Percentiles rank a stretch among this genome's conserved stretches.
These are phyloP conservation scores for Trichogramma dendrolimi DNA, from an alignment of 2,888 invertebrate genomes.

Conservation along the genomic window DNA sequence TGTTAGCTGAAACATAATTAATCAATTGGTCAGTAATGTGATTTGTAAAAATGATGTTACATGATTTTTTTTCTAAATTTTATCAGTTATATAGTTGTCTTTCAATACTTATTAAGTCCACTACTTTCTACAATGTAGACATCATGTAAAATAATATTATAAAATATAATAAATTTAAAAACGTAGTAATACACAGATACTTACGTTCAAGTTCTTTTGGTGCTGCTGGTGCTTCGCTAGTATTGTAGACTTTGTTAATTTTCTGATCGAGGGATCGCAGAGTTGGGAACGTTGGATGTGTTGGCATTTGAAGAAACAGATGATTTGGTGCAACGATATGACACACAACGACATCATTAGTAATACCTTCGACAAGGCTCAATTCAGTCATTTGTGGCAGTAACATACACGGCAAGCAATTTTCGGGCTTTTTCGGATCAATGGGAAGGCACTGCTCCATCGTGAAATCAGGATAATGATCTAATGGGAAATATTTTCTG, in stretches of 20 bases:
- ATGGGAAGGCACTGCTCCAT: conserved; percentile 57
- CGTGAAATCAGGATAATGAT: conserved; percentile 75
- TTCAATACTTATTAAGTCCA: conserved; percentile 20
- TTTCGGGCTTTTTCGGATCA: conserved; percentile 27
- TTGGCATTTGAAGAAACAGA: conserved; percentile 91
- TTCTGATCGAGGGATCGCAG: conserved; percentile 74
- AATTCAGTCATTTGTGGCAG: conserved; percentile 57
- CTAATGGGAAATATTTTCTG: conserved; percentile 76
- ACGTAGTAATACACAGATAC: conserved; percentile 29
- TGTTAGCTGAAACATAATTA: conserved; percentile 62
- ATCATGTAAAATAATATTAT: conserved; percentile 15
- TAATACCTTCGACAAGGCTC: conserved; percentile 83
- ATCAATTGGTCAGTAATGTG: conserved; percentile 8
- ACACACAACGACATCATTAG: conserved; percentile 88
- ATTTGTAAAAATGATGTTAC: not conserved
- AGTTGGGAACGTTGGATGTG: conserved; percentile 87
- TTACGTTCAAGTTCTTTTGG: conserved; percentile 76
- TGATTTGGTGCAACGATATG: conserved; percentile 82
- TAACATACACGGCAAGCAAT: conserved; percentile 37
- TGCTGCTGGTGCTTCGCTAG: conserved; percentile 72
- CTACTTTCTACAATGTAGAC: conserved; percentile 25
- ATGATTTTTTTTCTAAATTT: not conserved
- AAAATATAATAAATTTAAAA: not conserved
- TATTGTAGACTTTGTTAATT: conserved; percentile 79
- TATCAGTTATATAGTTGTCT: conserved; percentile 19